Percentiles rank a stretch among this genome's conserved stretches.
Conservation (phyloP, 2,113 vertebrate species). For the Albula goreensis region DNA sequence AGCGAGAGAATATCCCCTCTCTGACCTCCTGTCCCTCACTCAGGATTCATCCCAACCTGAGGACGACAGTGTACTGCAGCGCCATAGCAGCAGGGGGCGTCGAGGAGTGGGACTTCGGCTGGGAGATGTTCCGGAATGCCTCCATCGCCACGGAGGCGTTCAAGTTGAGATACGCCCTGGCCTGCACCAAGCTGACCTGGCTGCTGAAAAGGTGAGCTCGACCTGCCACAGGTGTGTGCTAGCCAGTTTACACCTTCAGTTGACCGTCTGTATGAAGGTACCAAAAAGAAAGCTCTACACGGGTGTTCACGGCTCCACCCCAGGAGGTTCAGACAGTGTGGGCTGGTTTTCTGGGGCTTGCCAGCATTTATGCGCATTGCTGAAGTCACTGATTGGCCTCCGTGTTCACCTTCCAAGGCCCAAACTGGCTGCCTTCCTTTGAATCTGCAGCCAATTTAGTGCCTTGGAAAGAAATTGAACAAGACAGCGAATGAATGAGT, state of each 20-base stretch:
- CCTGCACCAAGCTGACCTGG: constrained; percentile 80
- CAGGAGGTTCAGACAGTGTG: too few species aligned
- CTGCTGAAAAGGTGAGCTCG: constrained; percentile 81
- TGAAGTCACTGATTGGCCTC: too few species aligned
- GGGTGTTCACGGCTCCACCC: too few species aligned
- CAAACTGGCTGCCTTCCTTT: too few species aligned
- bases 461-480: too few species aligned
- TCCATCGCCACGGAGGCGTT: constrained; percentile 78
- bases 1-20: neutral
- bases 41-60: constrained; percentile 86
- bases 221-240: neutral
- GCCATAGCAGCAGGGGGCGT: constrained; percentile 73
- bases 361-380: too few species aligned
- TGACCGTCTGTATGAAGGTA: neutral
- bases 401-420: too few species aligned
- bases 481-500: too few species aligned
- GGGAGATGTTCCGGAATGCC: constrained; percentile 71
- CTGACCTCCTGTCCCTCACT: too few species aligned
- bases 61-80: constrained; percentile 82
- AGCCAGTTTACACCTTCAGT: neutral
- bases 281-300: neutral
- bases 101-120: constrained; percentile 84
- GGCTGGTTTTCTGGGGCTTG: too few species aligned
- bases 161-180: constrained; percentile 76
- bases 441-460: too few species aligned